Base-by-base conservation (phyloP, 53 echinoderm and acorn worm genomes). In the Patiria pectinifera region DNA sequence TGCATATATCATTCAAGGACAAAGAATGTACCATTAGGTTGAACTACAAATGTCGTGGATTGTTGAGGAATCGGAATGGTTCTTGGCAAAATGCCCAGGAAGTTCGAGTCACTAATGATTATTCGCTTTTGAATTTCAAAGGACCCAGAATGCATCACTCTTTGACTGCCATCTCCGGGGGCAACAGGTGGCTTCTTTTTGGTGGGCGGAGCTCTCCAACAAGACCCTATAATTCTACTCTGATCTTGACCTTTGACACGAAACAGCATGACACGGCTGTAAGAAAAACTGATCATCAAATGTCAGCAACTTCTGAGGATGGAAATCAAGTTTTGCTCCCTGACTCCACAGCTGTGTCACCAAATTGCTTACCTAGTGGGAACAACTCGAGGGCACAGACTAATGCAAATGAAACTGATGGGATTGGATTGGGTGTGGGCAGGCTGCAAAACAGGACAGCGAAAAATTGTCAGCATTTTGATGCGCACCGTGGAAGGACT, bases 161-260 rank as follows among this genome's bases (percentile, higher is more conserved):
- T 24, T 71, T 98, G 45, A 98, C 94, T 58, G 83, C 88, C 44
- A 69, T 97, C 15, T 72, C 91, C 69, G 59, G 74, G 4, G 82
- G 76, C 25, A 77, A 78, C 26, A 60, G 74, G 45, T 87, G 95
- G 19, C 78, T 98, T 35, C 24, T 98, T 45, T 98, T 95, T 91
- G 98, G 97, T 81, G 98, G 98, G 7, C 86, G 98, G 35, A 95
- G 83, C 9, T 98, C 98, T 0, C 98, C 98, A 1, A 84, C 97
- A 11, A 95, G 93, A 79, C 96, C 98, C 22, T 91, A 86, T 21
- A 61, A 80, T n/a, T 71, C 71, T 23, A 71, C 93, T 0, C 16
- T 91, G 43, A 47, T 96, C 48, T 60, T 98, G 4, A 23, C 74
- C 74, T 10, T 74, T 4, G 24, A 74, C 74, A 23, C 74, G 3